Base-by-base conservation (phyloP, 2,113 vertebrate species). In the Neolamprologus sp. region DNA sequence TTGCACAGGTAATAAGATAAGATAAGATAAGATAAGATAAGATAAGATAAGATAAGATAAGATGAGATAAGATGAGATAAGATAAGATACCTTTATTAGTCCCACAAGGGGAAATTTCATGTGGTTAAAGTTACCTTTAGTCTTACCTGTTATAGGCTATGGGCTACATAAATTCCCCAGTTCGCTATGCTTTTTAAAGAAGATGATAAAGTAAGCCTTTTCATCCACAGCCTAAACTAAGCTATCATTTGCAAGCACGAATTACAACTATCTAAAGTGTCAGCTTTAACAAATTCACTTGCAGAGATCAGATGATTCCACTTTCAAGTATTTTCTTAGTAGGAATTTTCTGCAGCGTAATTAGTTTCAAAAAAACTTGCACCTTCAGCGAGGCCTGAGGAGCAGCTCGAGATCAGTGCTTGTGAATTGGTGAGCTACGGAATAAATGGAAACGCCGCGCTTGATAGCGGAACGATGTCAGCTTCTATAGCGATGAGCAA, bases 231-330 rank as follows among this genome's bases (percentile, higher is more conserved):
- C 37, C 12, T 42, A 71, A 73, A 45, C 37, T 17, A 73, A 45
- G 5, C 68, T 73, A 45, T 26, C 65, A 23, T 73, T 73, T 73
- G 40, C 68, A 73, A 45, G 40, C 8, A 26, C 2, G 40, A 47
- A 73, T 47, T 73, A 11, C 68, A 47, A 73, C 14, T 26, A 73
- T 73, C 40, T 47, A 45, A 28, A 73, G 68, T 75, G 42, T 75
- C 42, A 49, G 16, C 42, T 75, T 75, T 49, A 75, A 49, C 71
- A 49, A 75, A 75, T 40, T 58, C 23, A 47, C 55, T 81, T 60
- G 37, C 55, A 45, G 54, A 47, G 3, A 60, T 42, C 80, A 45
- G 54, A 45, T 60, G 80, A n/a, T 45, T 81, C 80, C 37, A n/a
- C 57, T 26, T 81, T 60, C 9, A 21, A 51, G 26, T 28, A 65